Evolutionary conservation across 2,113 vertebrate genomes (phyloP), one percentile per base, ranked within the genome.

Genomic region (Dasyprocta punctata): DNA sequence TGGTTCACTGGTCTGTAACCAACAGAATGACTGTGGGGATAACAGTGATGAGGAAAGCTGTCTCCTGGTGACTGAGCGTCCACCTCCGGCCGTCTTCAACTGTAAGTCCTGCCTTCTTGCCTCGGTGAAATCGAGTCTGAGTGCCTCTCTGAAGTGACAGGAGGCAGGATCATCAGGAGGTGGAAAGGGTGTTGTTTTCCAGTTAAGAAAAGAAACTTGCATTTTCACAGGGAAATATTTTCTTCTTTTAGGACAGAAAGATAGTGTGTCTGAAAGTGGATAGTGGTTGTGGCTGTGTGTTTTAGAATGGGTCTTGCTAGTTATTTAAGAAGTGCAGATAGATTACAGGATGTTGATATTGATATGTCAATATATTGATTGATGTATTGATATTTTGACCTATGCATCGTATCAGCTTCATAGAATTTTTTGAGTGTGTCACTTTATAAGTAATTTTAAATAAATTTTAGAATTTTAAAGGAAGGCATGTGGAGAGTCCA

Each of bases 1-100:
- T 98, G 99, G 99, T 97, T 99, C 99, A 60, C 98, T 99, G 99
- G 99, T 99, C 99, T 99, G 99, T 99, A 99, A 99, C 99, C 99
- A 99, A 98, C 99, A 99, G 98, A 99, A 99, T 95, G 99, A 99
- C 98, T 99, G 99, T 98, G 99, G 99, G 91, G 99, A 99, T 99
- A 99, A 99, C 98, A 99, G 99, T 94, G 99, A 99, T 98, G 99
- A 99, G 98, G 99, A 99, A 98, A 99, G 99, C 98, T 99, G 99
- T 97, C 99, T 99, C 47, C 98, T 99, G 98, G 99, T 99, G 98
- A 99, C 99, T 38, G 99, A 99, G 98, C 99, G 99, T 97, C 99
- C 99, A 92, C 99, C 99, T 90, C 99, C 99, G 5, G 99, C 99
- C 97, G 99, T 99, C 99, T 99, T 99, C 95, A 99, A 98, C 99